phyloP scores from a whole-genome alignment of 2,888 invertebrate genomes.

The Lagria hirta region DNA sequence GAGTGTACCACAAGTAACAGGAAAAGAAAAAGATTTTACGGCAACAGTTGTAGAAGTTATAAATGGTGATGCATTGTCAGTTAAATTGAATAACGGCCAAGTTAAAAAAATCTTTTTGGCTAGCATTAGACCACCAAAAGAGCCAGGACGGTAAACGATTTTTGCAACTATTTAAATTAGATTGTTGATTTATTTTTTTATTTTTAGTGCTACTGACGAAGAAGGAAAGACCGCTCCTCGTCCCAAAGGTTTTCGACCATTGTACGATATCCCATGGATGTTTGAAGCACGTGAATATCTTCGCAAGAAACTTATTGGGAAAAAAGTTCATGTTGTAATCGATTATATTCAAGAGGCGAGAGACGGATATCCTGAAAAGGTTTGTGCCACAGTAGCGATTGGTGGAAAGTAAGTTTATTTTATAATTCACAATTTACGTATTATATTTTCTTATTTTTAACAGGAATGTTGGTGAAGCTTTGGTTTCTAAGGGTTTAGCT shows the following conservation, averaged over 20 bases:
- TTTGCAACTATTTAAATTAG: not conserved
- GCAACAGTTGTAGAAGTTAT: constrained; percentile 88
- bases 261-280: constrained; percentile 99
- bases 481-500: constrained; percentile 89
- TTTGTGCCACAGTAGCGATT: constrained; percentile 87
- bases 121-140: constrained; percentile 87
- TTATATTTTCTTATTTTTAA: too few relatives aligned
- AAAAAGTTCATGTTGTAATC: constrained; percentile 86
- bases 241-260: constrained; percentile 78
- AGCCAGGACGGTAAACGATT: constrained; percentile 52
- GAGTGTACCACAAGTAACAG: constrained; percentile 68
- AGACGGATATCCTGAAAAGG: constrained; percentile 92
- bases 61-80: constrained; percentile 89
- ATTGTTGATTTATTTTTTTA: constrained; percentile 4
- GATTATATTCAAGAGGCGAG: constrained; percentile 97
- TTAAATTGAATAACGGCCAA: constrained; percentile 76
- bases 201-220: constrained; percentile 58
- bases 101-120: constrained; percentile 93
- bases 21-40: constrained; percentile 78
- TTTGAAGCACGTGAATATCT: constrained; percentile 97
- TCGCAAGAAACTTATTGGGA: constrained; percentile 92
- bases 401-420: constrained; percentile 67
- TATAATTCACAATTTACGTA: constrained; percentile 4
- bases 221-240: constrained; percentile 68
- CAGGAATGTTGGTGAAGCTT: constrained; percentile 91